Evolutionary conservation across 2,888 invertebrate species (phyloP), one percentile per base, ranked within the genome.

Genomic region (Cheilosia scutellata): DNA sequence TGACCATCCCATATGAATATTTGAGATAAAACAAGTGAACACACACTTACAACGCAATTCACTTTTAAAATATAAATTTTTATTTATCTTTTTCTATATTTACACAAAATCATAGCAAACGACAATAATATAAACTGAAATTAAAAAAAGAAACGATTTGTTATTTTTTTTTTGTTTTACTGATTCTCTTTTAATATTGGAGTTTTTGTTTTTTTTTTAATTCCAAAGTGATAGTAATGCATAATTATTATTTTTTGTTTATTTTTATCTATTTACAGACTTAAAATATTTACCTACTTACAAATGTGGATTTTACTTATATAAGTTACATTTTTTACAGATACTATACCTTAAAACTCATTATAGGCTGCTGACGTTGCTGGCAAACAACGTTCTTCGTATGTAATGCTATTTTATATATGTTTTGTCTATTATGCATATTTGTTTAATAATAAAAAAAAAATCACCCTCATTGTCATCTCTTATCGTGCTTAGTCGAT

Each of bases 61-160:
- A 49, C 65, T 65, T 72, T 82, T 76, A 60, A 76, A 82, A 76
- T 82, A 82, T 76, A 82, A 71, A 71, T 82, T 58, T 76, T 51
- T 82, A 76, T 82, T 82, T 76, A 58, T 4, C 27, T 57, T 47
- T 71, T 71, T 63, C 29, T 29, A 47, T 84, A 84, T 84, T 53
- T 84, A 84, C 84, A 84, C 75, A 62, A 60, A 51, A 80, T 84
- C 70, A 84, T 71, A 60, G 55, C 84, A 84, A 76, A 66, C 55
- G 42, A 75, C 47, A 31, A 62, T 47, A n/a, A n/a, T 62, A 58
- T 51, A 51, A 58, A 68, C 55, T 25, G 47, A 44, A 65, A 63
- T 55, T 16, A 53, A 57, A 51, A 47, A 44, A n/a, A 49, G 33
- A 55, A 31, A 25, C 25, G 16, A 47, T 68, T 74, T 51, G 29